A percentile compares a stretch with the other conserved stretches of the same genome.
Evolutionary conservation across 2,888 invertebrate genomes (phyloP).

Genomic region (Zygothrica quintamaculata): DNA sequence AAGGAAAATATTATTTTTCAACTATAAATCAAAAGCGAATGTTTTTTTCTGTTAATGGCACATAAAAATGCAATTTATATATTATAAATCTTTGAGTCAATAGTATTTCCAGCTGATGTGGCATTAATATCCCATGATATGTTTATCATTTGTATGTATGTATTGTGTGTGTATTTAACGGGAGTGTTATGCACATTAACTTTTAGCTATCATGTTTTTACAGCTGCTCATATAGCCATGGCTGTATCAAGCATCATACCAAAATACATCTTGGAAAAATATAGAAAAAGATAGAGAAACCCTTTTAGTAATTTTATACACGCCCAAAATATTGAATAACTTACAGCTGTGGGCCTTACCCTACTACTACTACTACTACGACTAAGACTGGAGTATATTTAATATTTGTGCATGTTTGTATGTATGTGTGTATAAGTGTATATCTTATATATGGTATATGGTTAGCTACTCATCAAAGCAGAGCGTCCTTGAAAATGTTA

Average conservation of each 20-base stretch:
- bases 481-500: constrained; percentile 57
- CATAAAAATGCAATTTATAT: not conserved
- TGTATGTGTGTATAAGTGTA: constrained; percentile 2
- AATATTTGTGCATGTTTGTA: not conserved
- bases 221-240: constrained; percentile 40
- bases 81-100: constrained; percentile 5
- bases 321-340: constrained; percentile 61
- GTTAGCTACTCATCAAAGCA: constrained; percentile 45
- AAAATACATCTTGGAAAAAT: constrained; percentile 4
- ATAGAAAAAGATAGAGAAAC: constrained; percentile 36
- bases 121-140: constrained; percentile 11
- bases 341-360: constrained; percentile 31
- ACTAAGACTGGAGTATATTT: constrained; percentile 19
- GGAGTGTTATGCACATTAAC: constrained; percentile 35
- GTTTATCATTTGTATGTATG: constrained; percentile 1
- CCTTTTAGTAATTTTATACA: constrained; percentile 68
- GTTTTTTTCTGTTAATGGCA: no score
- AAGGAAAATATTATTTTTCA: no score
- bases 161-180: constrained; percentile 27
- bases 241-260: constrained; percentile 2
- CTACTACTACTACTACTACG: no score
- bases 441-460: not conserved
- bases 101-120: constrained; percentile 21
- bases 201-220: constrained; percentile 40
- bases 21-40: no score